phyloP scores from a whole-genome alignment of 2,888 invertebrate species.

The Nomada ferruginata region DNA sequence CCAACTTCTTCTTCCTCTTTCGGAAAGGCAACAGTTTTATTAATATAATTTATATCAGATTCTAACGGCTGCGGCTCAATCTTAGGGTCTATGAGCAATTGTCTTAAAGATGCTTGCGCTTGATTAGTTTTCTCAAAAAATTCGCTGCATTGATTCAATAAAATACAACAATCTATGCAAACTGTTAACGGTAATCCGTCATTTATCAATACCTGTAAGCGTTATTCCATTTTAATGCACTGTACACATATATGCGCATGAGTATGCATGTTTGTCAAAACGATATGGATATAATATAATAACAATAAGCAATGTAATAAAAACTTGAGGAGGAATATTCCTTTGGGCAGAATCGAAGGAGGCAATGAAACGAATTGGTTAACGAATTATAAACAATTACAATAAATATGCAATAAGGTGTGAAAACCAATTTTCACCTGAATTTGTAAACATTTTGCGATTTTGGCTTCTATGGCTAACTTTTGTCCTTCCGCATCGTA shows the following conservation, averaged over 20 bases:
- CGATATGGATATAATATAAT: neutral
- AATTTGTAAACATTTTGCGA: constrained; percentile 83
- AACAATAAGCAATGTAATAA: neutral
- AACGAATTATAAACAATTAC: constrained; percentile 6
- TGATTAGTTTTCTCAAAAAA: constrained; percentile 83
- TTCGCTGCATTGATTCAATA: constrained; percentile 82
- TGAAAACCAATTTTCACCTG: constrained; percentile 77
- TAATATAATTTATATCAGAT: constrained; percentile 71
- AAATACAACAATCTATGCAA: constrained; percentile 83
- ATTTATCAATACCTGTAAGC: constrained; percentile 78
- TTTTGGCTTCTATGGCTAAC: constrained; percentile 82
- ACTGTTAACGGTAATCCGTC: constrained; percentile 82
- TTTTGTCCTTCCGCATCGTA: constrained; percentile 83
- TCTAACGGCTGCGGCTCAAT: constrained; percentile 66
- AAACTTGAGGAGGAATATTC: neutral
- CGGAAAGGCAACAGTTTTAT: constrained; percentile 70
- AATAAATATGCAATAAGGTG: neutral
- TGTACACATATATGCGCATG: neutral
- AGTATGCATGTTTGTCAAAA: no score
- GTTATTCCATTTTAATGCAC: constrained; percentile 1
- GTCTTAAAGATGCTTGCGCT: constrained; percentile 82
- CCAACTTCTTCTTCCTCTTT: constrained; percentile 72
- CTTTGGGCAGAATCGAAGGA: constrained; percentile 2
- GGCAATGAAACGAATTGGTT: neutral
- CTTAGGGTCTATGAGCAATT: constrained; percentile 75